Evolutionary conservation across 2,888 invertebrate species (phyloP).

Genomic region (Aspidiotus rigidus): DNA sequence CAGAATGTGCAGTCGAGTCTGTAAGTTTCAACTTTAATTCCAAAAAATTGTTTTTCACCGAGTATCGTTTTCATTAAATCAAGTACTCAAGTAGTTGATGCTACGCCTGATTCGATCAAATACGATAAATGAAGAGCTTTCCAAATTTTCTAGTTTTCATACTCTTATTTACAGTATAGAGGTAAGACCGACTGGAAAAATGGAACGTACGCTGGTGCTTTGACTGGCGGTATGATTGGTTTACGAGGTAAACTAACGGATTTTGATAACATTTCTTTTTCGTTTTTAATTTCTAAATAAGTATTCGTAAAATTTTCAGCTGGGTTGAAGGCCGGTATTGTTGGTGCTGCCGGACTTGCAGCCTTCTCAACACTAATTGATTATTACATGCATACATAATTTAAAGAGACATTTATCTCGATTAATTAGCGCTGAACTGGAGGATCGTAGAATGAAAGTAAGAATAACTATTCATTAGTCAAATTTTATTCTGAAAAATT

Average conservation of each 20-base stretch:
- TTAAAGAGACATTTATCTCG: no score
- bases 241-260: conserved; percentile 53
- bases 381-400: conserved; percentile 68
- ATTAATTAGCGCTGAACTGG: no score
- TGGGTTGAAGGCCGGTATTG: conserved; percentile 65
- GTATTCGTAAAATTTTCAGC: conserved; percentile 35
- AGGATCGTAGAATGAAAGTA: no score
- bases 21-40: conserved; percentile 47
- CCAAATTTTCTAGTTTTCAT: not conserved
- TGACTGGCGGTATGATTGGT: conserved; percentile 88
- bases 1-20: conserved; percentile 90
- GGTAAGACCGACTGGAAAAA: conserved; percentile 96
- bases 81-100: not conserved
- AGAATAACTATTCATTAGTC: no score
- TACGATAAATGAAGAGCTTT: conserved; percentile 12
- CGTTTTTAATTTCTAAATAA: not conserved
- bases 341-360: conserved; percentile 95
- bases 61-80: not conserved
- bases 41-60: not conserved
- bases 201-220: conserved; percentile 86
- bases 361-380: conserved; percentile 94
- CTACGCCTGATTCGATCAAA: conserved; percentile 29
- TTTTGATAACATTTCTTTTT: conserved; percentile 10
- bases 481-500: no score
- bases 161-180: conserved; percentile 49